phyloP scores from a whole-genome alignment of 1,140 invertebrate genomes.

The Onthophagus taurus region DNA sequence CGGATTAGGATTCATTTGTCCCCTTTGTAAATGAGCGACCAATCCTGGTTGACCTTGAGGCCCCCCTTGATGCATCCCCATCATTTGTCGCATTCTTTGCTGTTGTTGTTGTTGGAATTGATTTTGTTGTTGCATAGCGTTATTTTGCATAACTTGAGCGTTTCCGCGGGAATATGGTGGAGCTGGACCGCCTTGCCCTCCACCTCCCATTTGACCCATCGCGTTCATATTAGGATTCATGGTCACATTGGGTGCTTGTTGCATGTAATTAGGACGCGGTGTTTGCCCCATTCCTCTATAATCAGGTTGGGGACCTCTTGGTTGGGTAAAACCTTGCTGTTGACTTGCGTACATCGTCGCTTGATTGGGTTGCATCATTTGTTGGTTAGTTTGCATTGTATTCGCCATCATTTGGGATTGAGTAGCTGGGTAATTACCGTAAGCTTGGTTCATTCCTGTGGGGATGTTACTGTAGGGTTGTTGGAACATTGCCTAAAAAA shows the following conservation, averaged over 20 bases:
- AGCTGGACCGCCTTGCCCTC: constrained; percentile 27
- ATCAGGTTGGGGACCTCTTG: constrained; percentile 27
- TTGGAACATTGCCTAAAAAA: constrained; percentile 33
- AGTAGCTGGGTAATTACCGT: constrained; percentile 30
- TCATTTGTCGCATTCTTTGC: constrained; percentile 23
- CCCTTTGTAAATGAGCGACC: constrained; percentile 32
- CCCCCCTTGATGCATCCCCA: constrained; percentile 25
- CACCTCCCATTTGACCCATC: constrained; percentile 28
- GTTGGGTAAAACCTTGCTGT: constrained; percentile 27
- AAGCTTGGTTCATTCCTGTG: constrained; percentile 30
- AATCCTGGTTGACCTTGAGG: constrained; percentile 30
- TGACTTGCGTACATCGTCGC: constrained; percentile 26
- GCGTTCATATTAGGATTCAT: constrained; percentile 34
- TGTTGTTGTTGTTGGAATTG: constrained; percentile 29
- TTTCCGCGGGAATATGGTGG: constrained; percentile 34
- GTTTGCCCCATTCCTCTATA: constrained; percentile 29
- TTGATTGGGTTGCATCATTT: constrained; percentile 32
- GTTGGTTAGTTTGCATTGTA: constrained; percentile 31
- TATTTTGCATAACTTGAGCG: constrained; percentile 29
- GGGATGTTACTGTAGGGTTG: constrained; percentile 35
- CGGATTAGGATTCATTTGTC: constrained; percentile 34
- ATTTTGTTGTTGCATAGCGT: constrained; percentile 29
- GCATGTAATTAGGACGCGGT: constrained; percentile 30
- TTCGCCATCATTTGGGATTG: constrained; percentile 29
- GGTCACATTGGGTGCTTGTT: constrained; percentile 36